phyloP scores from a whole-genome alignment of 2,113 vertebrate species.

The Illadopsis cleaveri region DNA sequence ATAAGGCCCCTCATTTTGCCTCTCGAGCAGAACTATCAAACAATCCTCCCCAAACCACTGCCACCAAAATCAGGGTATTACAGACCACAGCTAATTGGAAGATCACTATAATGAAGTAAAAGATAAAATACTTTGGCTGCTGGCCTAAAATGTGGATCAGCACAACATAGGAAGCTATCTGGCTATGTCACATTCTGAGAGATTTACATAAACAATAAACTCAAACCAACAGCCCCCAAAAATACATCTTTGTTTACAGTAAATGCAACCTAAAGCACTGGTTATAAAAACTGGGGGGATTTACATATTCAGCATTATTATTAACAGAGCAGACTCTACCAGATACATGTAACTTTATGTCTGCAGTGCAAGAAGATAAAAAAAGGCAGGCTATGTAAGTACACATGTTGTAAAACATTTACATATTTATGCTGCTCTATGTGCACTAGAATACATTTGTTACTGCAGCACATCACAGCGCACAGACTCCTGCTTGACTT shows the following conservation, averaged over 20 bases:
- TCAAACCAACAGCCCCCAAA: constrained; percentile 87
- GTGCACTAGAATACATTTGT: constrained; percentile 24
- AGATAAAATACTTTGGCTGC: constrained; percentile 99
- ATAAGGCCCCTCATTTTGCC: constrained; percentile 99
- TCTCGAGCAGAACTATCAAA: constrained; percentile 99
- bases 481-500: constrained; percentile 26
- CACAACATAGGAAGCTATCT: constrained; percentile 99
- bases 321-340: constrained; percentile 44
- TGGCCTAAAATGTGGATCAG: constrained; percentile 99
- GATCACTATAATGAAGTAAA: constrained; percentile 99
- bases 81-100: constrained; percentile 99
- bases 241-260: constrained; percentile 97
- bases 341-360: neutral
- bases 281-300: constrained; percentile 40
- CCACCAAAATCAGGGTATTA: constrained; percentile 98
- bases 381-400: neutral
- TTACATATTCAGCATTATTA: constrained; percentile 71
- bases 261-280: constrained; percentile 80
- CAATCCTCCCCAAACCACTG: constrained; percentile 88
- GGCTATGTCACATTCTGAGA: constrained; percentile 98
- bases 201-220: constrained; percentile 99
- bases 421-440: constrained; percentile 53
- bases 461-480: neutral
- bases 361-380: constrained; percentile 5
- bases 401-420: constrained; percentile 53